These are phyloP conservation scores for Polydrusus pterygomalis DNA, from an alignment of 2,888 invertebrate genomes.

Conservation along the genomic window DNA sequence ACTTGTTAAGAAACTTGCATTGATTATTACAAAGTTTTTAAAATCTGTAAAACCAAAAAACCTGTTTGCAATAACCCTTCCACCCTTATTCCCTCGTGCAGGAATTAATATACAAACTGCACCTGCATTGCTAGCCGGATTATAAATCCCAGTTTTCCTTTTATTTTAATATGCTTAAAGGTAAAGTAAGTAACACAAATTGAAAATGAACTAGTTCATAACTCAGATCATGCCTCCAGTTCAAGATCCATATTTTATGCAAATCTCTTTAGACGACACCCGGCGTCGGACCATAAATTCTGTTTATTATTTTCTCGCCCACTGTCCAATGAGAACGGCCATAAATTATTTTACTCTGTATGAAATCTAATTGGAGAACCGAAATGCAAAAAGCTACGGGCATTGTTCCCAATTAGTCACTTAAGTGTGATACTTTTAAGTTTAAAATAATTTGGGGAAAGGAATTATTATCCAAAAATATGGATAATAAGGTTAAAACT, in stretches of 20 bases:
- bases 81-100: no score
- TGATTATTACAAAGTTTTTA: no score
- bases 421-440: background rate
- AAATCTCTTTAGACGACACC: conserved; percentile 48
- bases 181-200: conserved; percentile 12
- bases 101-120: no score
- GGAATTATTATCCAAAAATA: no score
- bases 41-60: no score
- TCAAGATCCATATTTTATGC: conserved; percentile 40
- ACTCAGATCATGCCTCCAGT: conserved; percentile 41
- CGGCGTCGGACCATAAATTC: conserved; percentile 40
- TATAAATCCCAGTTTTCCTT: background rate
- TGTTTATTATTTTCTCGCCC: conserved; percentile 51
- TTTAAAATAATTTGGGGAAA: no score
- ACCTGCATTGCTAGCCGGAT: no score
- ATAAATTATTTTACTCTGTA: conserved; percentile 34
- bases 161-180: background rate
- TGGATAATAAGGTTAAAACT: no score
- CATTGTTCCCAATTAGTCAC: background rate
- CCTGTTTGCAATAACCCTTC: no score
- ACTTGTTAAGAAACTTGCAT: no score
- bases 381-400: conserved; percentile 22
- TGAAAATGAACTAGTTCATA: conserved; percentile 34
- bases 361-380: conserved; percentile 47
- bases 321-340: conserved; percentile 40